Conservation (phyloP, 1,140 invertebrate species). For the Teleogryllus occipitalis region DNA sequence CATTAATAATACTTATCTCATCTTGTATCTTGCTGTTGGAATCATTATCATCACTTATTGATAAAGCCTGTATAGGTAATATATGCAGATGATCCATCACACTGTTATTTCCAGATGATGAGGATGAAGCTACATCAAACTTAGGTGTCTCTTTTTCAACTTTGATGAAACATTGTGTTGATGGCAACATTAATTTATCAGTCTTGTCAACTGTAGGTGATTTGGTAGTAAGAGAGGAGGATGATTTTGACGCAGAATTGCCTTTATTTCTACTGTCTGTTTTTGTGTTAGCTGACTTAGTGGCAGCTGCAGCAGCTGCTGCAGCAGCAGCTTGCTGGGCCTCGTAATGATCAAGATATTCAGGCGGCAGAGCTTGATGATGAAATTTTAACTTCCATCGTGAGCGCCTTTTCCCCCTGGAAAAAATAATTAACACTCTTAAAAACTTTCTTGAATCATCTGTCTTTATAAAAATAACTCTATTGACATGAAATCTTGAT, state of each 20-base stretch:
- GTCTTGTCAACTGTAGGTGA: constrained; percentile 36
- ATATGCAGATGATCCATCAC: neutral
- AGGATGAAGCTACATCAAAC: neutral
- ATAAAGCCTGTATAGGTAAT: constrained; percentile 8
- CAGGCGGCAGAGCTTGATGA: constrained; percentile 67
- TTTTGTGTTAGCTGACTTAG: constrained; percentile 31
- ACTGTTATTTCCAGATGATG: neutral
- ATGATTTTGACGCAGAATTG: neutral
- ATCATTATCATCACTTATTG: neutral
- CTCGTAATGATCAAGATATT: constrained; percentile 71
- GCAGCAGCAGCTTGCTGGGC: constrained; percentile 41
- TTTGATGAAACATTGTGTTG: constrained; percentile 22
- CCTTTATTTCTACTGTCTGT: constrained; percentile 11
- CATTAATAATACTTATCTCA: constrained; percentile 2
- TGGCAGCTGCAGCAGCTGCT: constrained; percentile 27
- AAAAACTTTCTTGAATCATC: neutral
- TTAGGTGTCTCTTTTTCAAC: constrained; percentile 2
- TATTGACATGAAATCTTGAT: too few relatives aligned
- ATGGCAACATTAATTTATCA: constrained; percentile 33
- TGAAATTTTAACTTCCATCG: constrained; percentile 73
- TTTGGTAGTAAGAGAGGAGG: constrained; percentile 27
- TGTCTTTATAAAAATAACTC: too few relatives aligned
- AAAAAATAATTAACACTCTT: neutral
- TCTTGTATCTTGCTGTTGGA: neutral
- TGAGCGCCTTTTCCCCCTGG: constrained; percentile 47